Evolutionary conservation across 2,888 invertebrate species (phyloP).

Genomic region (Temnothorax ravouxi): DNA sequence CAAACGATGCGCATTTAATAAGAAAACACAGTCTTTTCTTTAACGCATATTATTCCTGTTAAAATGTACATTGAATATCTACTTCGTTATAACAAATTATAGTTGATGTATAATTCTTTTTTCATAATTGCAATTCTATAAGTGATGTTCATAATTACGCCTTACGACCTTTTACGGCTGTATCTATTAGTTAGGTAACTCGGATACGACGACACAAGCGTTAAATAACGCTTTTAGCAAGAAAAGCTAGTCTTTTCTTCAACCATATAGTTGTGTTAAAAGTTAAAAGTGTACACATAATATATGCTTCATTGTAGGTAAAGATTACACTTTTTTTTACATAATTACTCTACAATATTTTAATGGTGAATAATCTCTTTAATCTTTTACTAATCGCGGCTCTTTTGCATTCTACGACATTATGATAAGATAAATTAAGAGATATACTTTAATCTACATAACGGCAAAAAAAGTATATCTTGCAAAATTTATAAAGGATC

Average conservation of each 20-base stretch:
- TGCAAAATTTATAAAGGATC: neutral
- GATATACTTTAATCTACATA: constrained; percentile 4
- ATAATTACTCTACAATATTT: constrained; percentile 11
- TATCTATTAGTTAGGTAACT: constrained; percentile 1
- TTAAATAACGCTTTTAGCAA: neutral
- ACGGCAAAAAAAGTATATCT: neutral
- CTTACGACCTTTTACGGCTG: neutral
- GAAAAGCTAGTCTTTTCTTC: neutral
- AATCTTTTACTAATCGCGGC: neutral
- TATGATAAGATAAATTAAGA: neutral
- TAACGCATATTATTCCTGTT: neutral
- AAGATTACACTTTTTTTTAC: constrained; percentile 32
- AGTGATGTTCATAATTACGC: constrained; percentile 8
- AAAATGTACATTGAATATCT: neutral
- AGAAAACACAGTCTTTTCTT: neutral
- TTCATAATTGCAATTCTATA: neutral
- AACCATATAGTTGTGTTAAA: neutral
- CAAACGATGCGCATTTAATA: neutral
- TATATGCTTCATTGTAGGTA: neutral
- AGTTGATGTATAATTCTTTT: neutral
- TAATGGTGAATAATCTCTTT: constrained; percentile 1
- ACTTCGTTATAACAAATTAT: neutral
- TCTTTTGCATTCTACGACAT: neutral
- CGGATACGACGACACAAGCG: neutral
- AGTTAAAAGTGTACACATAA: constrained; percentile 10